A percentile compares a stretch with the other conserved stretches of the same genome.
Evolutionary conservation across 35 echinoderm and acorn worm genomes (phyloP).

Genomic region (Anneissia japonica): DNA sequence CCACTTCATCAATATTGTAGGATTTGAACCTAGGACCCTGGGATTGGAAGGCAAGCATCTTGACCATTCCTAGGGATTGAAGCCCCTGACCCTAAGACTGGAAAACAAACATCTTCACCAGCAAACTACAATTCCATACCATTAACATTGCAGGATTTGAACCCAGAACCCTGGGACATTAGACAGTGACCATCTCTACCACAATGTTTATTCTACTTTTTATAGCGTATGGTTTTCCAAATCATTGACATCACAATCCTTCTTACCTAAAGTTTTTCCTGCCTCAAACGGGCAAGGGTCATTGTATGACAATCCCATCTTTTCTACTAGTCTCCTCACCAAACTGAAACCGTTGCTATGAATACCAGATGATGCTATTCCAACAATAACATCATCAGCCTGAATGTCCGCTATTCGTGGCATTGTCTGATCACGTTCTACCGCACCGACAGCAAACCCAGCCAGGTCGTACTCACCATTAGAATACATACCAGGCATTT

Average conservation of each 20-base stretch:
- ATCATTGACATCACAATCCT: background rate
- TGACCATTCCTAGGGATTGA: too few species aligned
- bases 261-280: slow-evolving; percentile 53
- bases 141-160: too few species aligned
- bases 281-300: slow-evolving; percentile 59
- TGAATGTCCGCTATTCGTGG: slow-evolving; percentile 50
- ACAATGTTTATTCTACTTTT: background rate
- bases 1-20: too few species aligned
- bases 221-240: background rate
- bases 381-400: slow-evolving; percentile 73
- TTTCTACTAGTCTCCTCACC: slow-evolving; percentile 67
- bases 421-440: slow-evolving; percentile 53
- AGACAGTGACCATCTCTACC: too few species aligned
- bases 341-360: slow-evolving; percentile 98
- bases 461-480: slow-evolving; percentile 85
- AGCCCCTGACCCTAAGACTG: too few species aligned
- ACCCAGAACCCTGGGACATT: too few species aligned
- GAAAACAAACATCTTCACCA: too few species aligned
- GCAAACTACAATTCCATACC: too few species aligned
- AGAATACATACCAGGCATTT: slow-evolving; percentile 88
- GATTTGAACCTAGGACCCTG: too few species aligned
- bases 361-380: slow-evolving; percentile 88
- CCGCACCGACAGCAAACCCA: slow-evolving; percentile 83
- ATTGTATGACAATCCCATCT: slow-evolving; percentile 39
- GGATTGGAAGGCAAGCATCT: too few species aligned